Base-by-base conservation (phyloP, 2,797 vertebrate species). In the Chrysolophus pictus region DNA sequence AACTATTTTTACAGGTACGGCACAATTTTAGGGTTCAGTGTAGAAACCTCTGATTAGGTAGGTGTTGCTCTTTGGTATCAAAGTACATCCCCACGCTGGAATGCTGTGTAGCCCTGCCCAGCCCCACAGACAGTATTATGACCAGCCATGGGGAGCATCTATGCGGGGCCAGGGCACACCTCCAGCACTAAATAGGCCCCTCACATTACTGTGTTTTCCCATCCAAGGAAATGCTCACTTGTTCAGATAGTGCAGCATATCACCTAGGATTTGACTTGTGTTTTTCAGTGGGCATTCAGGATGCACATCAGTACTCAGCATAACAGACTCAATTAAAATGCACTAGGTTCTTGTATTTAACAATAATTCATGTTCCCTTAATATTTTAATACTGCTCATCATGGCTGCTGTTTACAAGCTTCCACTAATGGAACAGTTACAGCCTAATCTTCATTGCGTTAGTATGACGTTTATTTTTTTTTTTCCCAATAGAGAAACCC, bases 401-500 rank as follows among this genome's bases (percentile, higher is more conserved):
- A 31, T 73, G 64, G 42, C 56, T 79, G 24, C 59, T 76, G 39
- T 91, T 93, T 67, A 63, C 78, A 28, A 26, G 69, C n/a, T 42
- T 91, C 47, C 64, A 56, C 35, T 59, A 71, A 35, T 35, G 16
- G 14, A 63, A 41, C 23, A 29, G 29, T 68, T 77, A 21, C 6
- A 44, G 21, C 69, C 58, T 42, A 31, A 33, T 60, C 35, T 84
- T 87, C 63, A 28, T 64, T 88, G 44, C 4, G 0, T 3, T 65
- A 3, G 17, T 47, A 9, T 70, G 42, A 63, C 29, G 18, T 0
- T 0, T 64, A 1, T 29, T 72, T 44, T 72, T 65, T 71, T 51
- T 65, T 74, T 41, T 41, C 18, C 15, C 28, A 16, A 26, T 82
- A 65, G 11, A 42, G 23, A 82, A 59, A 41, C 56, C 13, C 23